Evolutionary conservation across 23 tunicate species (phyloP), one percentile per base, ranked within the genome.

Genomic region (Diplosoma virens): DNA sequence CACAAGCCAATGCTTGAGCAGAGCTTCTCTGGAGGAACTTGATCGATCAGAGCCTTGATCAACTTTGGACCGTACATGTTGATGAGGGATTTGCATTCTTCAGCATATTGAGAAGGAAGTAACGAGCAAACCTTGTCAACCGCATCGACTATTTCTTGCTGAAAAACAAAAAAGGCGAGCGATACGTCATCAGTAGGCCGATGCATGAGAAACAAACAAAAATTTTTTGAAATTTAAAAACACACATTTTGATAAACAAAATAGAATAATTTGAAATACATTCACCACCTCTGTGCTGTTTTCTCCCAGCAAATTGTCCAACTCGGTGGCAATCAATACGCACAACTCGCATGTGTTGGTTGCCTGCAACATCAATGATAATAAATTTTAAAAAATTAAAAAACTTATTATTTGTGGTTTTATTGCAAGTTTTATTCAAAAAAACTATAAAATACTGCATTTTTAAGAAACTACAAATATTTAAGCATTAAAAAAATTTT

Each of bases 261-360:
- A 18, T 14, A 41, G 14, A 21, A 41, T 41, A 7, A 41, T 14
- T 41, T 14, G 50, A 9, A 7, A 7, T 41, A 14, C 50, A 14
- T 4, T 31, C 1, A 30, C 59, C 30, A 86, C 92, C 84, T 86
- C 75, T 18, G 92, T 86, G 53, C 79, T 20, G 52, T 79, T 72
- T 45, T 79, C 75, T 24, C 14, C 35, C 3, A 86, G 29, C 36
- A 70, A 32, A 14, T 73, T 71, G 67, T 78, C 79, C 18, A 86
- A 32, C 30, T 79, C 84, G 1, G 54, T 47, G 21, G 63, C 61
- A 18, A 79, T 80, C 23, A 77, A n/a, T 48, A 45, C 34, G 37
- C 90, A 84, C 17, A 89, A 0, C 33, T 83, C 89, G 32, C 96
- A 89, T 18, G 55, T 23, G 3, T 27, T 32, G 2, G 69, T n/a